Conservation (phyloP, 2,797 vertebrate genomes). For the Karalla daura region DNA sequence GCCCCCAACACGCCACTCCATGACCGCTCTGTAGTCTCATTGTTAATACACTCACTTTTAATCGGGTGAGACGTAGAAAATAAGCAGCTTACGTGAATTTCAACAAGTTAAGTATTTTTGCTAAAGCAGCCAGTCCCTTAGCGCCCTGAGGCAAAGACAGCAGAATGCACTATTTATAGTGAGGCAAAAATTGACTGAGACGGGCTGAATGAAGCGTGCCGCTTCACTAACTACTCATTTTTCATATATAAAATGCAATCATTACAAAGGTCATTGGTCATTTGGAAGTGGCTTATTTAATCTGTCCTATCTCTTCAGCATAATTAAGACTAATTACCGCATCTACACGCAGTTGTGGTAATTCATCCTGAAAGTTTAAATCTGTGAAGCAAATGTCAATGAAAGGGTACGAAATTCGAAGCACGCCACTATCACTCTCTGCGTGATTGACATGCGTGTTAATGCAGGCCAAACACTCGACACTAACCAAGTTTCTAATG, state of each 20-base stretch:
- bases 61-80: slow-evolving; percentile 75
- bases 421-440: neutral
- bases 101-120: slow-evolving; percentile 71
- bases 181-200: slow-evolving; percentile 53
- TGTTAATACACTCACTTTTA: slow-evolving; percentile 75
- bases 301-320: slow-evolving; percentile 61
- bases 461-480: neutral
- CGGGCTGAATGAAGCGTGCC: slow-evolving; percentile 35
- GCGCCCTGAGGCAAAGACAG: slow-evolving; percentile 72
- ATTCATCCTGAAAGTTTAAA: slow-evolving; percentile 37
- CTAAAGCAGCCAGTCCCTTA: slow-evolving; percentile 67
- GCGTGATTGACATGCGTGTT: slow-evolving; percentile 9
- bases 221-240: slow-evolving; percentile 55
- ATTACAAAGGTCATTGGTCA: slow-evolving; percentile 72
- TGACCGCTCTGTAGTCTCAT: slow-evolving; percentile 35
- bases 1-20: slow-evolving; percentile 19
- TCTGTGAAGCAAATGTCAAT: slow-evolving; percentile 40
- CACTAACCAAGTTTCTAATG: neutral
- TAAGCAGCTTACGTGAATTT: slow-evolving; percentile 80
- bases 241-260: slow-evolving; percentile 59
- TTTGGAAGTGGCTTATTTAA: slow-evolving; percentile 62
- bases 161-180: slow-evolving; percentile 79
- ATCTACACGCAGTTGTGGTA: slow-evolving; percentile 42
- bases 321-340: slow-evolving; percentile 74
- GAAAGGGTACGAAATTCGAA: slow-evolving; percentile 13